Conservation (phyloP, 1,140 invertebrate species). For the Lamellibrachia luymesi region DNA sequence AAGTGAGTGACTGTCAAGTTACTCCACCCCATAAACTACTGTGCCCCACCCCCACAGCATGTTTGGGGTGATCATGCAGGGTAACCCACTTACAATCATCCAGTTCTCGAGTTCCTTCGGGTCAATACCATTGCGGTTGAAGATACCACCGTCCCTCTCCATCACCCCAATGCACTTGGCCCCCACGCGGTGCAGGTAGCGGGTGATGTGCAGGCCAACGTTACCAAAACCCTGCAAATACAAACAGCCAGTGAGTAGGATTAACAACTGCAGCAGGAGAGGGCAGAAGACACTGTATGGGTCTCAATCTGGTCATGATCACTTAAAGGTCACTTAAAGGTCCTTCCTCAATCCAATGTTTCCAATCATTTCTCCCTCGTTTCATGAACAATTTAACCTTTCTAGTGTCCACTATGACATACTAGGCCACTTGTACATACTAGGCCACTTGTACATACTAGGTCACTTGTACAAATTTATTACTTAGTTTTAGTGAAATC, state of each 20-base stretch:
- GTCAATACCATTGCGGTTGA: conserved; percentile 92
- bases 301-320: too few relatives aligned
- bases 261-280: not conserved
- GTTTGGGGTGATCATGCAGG: not conserved
- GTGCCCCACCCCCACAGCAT: not conserved
- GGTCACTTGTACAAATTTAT: too few relatives aligned
- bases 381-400: too few relatives aligned
- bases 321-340: too few relatives aligned
- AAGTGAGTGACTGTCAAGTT: too few relatives aligned
- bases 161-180: conserved; percentile 92
- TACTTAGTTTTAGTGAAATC: too few relatives aligned
- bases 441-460: too few relatives aligned
- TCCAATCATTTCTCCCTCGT: too few relatives aligned
- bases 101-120: conserved; percentile 75
- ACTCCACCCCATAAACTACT: too few relatives aligned
- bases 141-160: conserved; percentile 90
- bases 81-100: conserved; percentile 57
- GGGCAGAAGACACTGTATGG: not conserved
- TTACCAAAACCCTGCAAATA: conserved; percentile 89
- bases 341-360: too few relatives aligned
- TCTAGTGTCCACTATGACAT: too few relatives aligned
- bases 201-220: conserved; percentile 95
- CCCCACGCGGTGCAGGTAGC: conserved; percentile 92
- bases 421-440: too few relatives aligned
- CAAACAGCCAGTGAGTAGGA: not conserved